These are phyloP conservation scores for Vipera ursinii DNA, from an alignment of 2,797 vertebrate genomes.

Conservation along the genomic window DNA sequence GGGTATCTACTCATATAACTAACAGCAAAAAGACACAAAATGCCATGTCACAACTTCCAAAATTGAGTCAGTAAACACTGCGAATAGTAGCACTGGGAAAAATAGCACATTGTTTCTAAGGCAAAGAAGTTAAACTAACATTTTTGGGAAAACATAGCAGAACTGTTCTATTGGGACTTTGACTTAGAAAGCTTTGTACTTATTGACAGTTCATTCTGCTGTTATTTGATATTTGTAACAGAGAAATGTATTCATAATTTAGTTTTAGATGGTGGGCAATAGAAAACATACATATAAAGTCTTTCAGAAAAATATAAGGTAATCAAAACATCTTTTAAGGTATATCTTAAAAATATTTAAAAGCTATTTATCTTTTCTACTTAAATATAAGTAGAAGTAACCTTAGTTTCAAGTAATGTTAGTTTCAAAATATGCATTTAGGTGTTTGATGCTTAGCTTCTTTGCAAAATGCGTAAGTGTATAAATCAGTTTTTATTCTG, in stretches of 20 bases:
- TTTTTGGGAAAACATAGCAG: neutral
- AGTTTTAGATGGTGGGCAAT: neutral
- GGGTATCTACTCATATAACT: constrained; percentile 38
- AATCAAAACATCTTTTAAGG: neutral
- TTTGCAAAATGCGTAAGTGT: neutral
- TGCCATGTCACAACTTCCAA: constrained; percentile 42
- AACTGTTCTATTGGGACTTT: neutral
- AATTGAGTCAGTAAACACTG: constrained; percentile 37
- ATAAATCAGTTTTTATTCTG: neutral
- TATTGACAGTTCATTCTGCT: neutral
- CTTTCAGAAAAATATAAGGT: neutral
- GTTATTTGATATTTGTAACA: neutral
- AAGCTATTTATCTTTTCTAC: neutral
- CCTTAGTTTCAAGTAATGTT: neutral
- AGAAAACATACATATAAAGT: neutral
- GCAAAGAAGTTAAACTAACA: neutral
- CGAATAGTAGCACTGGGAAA: neutral
- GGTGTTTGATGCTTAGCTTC: neutral
- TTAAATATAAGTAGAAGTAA: neutral
- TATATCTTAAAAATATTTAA: neutral
- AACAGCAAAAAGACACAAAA: constrained; percentile 31
- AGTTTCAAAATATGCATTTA: neutral
- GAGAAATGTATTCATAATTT: neutral
- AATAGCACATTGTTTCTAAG: neutral
- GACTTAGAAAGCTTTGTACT: neutral